These are phyloP conservation scores for Cataglyphis rosenhaueri DNA, from an alignment of 2,888 invertebrate genomes.

Conservation along the genomic window DNA sequence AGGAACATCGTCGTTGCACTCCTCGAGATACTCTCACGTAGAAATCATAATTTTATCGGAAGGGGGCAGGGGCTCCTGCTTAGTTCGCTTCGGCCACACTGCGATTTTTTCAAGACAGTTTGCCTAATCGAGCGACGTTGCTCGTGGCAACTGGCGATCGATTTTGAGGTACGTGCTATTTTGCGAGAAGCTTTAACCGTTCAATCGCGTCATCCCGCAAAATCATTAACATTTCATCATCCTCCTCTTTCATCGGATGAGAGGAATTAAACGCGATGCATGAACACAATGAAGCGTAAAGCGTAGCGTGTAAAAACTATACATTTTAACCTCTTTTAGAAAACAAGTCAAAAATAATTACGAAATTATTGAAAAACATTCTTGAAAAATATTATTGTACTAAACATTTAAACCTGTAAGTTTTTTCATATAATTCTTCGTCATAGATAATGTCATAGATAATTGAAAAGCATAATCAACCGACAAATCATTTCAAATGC, in stretches of 20 bases:
- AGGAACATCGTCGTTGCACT: constrained; percentile 34
- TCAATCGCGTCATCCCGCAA: constrained; percentile 38
- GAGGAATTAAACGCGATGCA: not conserved
- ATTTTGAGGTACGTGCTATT: constrained; percentile 20
- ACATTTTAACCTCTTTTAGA: not conserved
- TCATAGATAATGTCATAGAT: not conserved
- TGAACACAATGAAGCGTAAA: not conserved
- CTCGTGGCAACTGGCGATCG: constrained; percentile 47
- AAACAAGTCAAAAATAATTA: not conserved
- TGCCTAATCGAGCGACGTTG: constrained; percentile 35
- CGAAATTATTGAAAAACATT: not conserved
- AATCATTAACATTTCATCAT: constrained; percentile 40
- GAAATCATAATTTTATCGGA: not conserved
- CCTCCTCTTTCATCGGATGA: not conserved
- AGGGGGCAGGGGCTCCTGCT: not conserved
- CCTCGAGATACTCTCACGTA: not conserved
- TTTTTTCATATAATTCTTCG: not conserved
- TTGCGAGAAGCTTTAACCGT: constrained; percentile 36
- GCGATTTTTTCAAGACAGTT: constrained; percentile 37
- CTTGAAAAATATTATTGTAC: not conserved
- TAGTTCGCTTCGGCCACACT: not conserved
- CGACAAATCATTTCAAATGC: constrained; percentile 5
- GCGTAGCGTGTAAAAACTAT: not conserved
- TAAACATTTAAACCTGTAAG: not conserved
- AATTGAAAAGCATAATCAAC: not conserved